Base-by-base conservation (phyloP, 2,797 vertebrate genomes). In the Mycteria americana region DNA sequence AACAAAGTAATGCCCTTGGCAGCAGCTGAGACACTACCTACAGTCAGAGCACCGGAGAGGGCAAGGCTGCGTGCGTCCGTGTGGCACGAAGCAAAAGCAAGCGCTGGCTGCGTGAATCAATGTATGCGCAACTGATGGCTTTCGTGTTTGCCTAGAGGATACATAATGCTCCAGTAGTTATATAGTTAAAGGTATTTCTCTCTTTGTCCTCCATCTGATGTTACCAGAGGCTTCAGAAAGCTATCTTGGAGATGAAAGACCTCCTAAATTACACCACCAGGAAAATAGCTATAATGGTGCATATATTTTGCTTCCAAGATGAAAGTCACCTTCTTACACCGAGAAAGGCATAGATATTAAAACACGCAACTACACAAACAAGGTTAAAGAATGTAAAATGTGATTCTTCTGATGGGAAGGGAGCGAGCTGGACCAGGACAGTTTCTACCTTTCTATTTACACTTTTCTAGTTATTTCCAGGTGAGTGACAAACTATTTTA, bases 231-330 rank as follows among this genome's bases (percentile, higher is more conserved):
- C 90, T 91, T 92, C 84, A 78, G 81, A 92, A 94, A 93, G 39
- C 87, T 67, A 67, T 90, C 91, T 57, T 54, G 53, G 73, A 96
- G 94, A 97, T 95, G 94, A 97, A 97, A 97, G 94, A 79, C 54
- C 73, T 95, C 51, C 53, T 92, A 94, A 96, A 97, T 96, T 93
- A 88, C 80, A 93, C 48, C 56, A 93, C 89, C 54, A 94, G 56
- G 51, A 97, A 95, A 96, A 95, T 59, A 97, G 83, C 89, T 91
- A 25, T 96, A 95, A 97, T 96, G 80, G 88, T 85, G 95, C 89
- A 96, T 84, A 73, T 77, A 90, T 88, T 91, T 94, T 89, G 79
- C 53, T 96, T 95, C 73, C 63, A 82, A 97, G 96, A 97, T 95
- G 89, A 97, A 97, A 97, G 97, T 90, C 93, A 95, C 85, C 94